A percentile compares a stretch with the other conserved stretches of the same genome.
Conservation (phyloP, 1,140 invertebrate species). For the Scylla paramamosain region DNA sequence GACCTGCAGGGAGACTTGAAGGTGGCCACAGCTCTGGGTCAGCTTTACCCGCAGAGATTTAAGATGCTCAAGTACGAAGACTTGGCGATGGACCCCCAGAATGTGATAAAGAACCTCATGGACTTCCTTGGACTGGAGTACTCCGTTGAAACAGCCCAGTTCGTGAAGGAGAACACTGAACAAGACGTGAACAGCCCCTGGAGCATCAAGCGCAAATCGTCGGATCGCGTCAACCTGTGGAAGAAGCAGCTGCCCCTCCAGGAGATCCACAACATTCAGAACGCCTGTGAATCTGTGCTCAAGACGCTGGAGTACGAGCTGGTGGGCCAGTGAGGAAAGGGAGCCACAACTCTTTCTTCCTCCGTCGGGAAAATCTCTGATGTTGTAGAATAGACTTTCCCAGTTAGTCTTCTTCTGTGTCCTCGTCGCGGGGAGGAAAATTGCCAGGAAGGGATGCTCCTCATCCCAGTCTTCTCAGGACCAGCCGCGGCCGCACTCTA, state of each 20-base stretch:
- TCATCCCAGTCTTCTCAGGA: slow-evolving; percentile 31
- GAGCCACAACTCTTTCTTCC: background rate
- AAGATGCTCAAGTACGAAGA: slow-evolving; percentile 79
- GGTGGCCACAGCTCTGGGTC: slow-evolving; percentile 77
- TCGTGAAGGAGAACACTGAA: slow-evolving; percentile 74
- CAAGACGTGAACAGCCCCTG: slow-evolving; percentile 76
- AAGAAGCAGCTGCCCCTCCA: slow-evolving; percentile 77
- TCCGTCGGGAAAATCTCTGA: background rate
- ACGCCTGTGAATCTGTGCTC: slow-evolving; percentile 76
- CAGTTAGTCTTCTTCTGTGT: background rate
- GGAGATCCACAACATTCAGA: slow-evolving; percentile 77
- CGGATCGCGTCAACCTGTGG: slow-evolving; percentile 77
- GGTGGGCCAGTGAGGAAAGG: slow-evolving; percentile 57
- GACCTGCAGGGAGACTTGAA: slow-evolving; percentile 78
- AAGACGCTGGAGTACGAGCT: slow-evolving; percentile 76
- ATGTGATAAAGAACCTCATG: slow-evolving; percentile 78
- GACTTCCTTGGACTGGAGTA: slow-evolving; percentile 78
- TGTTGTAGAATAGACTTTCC: background rate
- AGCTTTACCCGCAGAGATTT: slow-evolving; percentile 77
- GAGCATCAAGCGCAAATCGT: slow-evolving; percentile 78
- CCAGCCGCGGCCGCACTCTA: background rate
- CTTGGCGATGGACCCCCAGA: slow-evolving; percentile 78
- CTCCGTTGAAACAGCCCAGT: slow-evolving; percentile 68
- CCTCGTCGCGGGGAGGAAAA: background rate
- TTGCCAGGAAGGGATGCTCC: background rate